Evolutionary conservation across 2,797 vertebrate species (phyloP), one percentile per base, ranked within the genome.

Genomic region (Florisuga fusca): DNA sequence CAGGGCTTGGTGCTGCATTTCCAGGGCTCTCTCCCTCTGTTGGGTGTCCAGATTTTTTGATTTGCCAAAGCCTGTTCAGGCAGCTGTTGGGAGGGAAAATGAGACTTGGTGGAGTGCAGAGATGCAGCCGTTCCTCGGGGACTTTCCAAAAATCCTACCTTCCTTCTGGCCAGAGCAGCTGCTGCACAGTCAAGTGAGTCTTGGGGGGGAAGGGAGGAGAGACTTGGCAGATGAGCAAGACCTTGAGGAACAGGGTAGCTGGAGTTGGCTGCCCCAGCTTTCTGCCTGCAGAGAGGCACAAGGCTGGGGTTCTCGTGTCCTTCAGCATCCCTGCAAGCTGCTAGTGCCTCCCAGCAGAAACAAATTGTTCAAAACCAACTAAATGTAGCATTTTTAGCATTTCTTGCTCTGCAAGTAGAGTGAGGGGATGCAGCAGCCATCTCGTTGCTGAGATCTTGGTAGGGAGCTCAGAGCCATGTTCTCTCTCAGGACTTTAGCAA

Each of bases 311-410:
- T 88, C 50, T 38, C 25, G 0, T 26, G 29, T 75, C 34, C 79
- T 59, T 34, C 66, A 69, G 69, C 25, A 57, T 58, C 34, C 36
- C 80, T 64, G 51, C 29, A 54, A 64, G 45, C 46, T 81, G 34
- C 73, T 53, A 11, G 54, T 78, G 75, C 74, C 77, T 84, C 87
- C 63, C 84, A 85, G 62, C 80, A 91, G 71, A 82, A 91, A 69
- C 29, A 72, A 86, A 38, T 50, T 7, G 17, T 51, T 58, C 20
- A 33, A 46, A 63, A 76, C 67, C 48, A 29, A 61, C 43, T 13
- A 16, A 23, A 1, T n/a, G 9, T 31, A 54, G 55, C 31, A n/a
- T 33, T 41, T 61, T 62, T 41, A 64, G 72, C 68, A 7, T 46
- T 87, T 77, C 71, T 85, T 31, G 1, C 66, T 72, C 75, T 77